phyloP scores from a whole-genome alignment of 2,888 invertebrate genomes.

The Panopea generosa region DNA sequence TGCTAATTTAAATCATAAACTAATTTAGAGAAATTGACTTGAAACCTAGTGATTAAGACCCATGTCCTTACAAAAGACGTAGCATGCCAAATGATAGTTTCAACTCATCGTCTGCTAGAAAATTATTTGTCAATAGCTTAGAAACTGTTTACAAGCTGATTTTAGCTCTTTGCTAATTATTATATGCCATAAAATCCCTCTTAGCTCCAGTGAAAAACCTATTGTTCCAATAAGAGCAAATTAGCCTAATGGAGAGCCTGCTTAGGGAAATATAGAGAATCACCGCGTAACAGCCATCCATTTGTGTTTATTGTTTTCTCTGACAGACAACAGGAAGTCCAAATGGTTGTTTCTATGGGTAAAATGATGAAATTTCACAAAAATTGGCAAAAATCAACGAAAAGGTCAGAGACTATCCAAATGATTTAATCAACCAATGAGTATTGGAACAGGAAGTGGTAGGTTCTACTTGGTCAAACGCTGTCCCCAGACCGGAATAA shows the following conservation, averaged over 20 bases:
- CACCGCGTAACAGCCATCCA: constrained; percentile 47
- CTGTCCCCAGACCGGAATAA: constrained; percentile 5
- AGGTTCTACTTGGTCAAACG: constrained; percentile 12
- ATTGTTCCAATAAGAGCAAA: constrained; percentile 56
- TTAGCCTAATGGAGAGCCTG: constrained; percentile 59
- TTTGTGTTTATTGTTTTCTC: constrained; percentile 54
- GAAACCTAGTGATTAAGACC: not conserved
- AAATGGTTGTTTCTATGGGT: constrained; percentile 31
- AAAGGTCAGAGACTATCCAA: constrained; percentile 26
- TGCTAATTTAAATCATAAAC: constrained; percentile 14
- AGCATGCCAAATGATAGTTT: constrained; percentile 43
- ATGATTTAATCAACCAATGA: constrained; percentile 23
- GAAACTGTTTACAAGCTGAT: constrained; percentile 41
- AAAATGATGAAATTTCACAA: constrained; percentile 45
- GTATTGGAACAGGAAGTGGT: constrained; percentile 17
- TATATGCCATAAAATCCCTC: constrained; percentile 58
- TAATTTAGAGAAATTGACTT: constrained; percentile 6
- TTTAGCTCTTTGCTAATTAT: constrained; percentile 56
- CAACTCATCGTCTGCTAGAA: not conserved
- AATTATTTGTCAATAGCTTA: constrained; percentile 39
- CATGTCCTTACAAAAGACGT: constrained; percentile 10
- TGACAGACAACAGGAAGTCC: constrained; percentile 43
- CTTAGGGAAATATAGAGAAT: constrained; percentile 47
- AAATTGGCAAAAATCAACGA: constrained; percentile 35
- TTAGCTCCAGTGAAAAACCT: constrained; percentile 28